Percentiles rank a stretch among this genome's conserved stretches.
Conservation (phyloP, 2,113 vertebrate genomes). For the Daubentonia madagascariensis region DNA sequence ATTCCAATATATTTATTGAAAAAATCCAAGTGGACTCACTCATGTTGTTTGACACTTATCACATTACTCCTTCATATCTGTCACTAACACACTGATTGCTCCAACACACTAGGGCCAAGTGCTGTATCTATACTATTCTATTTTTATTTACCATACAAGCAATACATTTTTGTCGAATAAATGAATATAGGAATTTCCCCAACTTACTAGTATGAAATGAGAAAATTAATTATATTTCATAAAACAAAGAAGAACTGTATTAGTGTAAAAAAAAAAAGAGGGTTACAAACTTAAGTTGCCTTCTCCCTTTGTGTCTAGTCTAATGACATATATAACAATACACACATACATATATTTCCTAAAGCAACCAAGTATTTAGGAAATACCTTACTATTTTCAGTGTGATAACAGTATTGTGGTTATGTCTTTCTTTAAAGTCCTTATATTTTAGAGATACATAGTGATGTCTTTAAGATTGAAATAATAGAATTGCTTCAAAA, state of each 20-base stretch:
- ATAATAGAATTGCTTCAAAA: not conserved
- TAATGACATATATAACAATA: not conserved
- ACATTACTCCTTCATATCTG: not conserved
- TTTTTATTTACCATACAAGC: not conserved
- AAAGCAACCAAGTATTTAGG: not conserved
- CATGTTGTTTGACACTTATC: not conserved
- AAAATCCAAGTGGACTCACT: not conserved
- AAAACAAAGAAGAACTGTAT: not conserved
- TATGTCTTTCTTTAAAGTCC: not conserved
- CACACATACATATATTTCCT: not conserved
- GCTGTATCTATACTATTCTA: not conserved
- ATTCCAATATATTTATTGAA: not conserved
- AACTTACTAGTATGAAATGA: not conserved
- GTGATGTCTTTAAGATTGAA: not conserved
- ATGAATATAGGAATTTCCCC: not conserved
- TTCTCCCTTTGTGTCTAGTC: not conserved
- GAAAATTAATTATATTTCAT: conserved; percentile 4
- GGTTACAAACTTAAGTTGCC: not conserved
- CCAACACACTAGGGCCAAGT: not conserved
- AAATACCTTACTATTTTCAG: conserved; percentile 6
- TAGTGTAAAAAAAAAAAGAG: not conserved
- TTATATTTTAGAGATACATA: not conserved
- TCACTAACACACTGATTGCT: not conserved
- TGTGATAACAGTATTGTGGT: not conserved
- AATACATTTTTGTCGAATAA: not conserved